Base-by-base conservation (phyloP, 2,888 invertebrate species). In the Synanthedon vespiformis region DNA sequence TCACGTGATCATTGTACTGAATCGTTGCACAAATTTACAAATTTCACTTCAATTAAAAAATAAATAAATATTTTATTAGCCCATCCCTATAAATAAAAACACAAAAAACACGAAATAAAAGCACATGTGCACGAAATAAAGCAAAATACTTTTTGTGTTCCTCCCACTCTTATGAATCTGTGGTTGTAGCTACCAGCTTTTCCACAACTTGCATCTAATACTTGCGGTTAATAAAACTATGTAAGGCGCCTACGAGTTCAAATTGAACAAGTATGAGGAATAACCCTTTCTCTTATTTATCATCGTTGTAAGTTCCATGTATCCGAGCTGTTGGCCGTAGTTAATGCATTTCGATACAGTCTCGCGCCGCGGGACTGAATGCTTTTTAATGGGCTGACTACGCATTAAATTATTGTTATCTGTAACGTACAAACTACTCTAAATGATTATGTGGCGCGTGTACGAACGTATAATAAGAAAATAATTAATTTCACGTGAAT, bases 321-420 rank as follows among this genome's bases (percentile, higher is more conserved):
- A 44, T 44, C 13, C 14, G 44, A 13, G 44, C 44, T 44, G 13
- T 44, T n/a, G 44, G 44, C 44, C 44, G 12, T 54, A 55, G 57
- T 74, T 72, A 76, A 74, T 73, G 67, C 67, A 68, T 66, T 68
- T 62, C 60, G 67, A 67, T 67, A 72, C 65, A 65, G 64, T 13
- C 44, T 10, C 34, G 63, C 65, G 59, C 64, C 68, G 61, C 65
- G 61, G 56, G 68, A 66, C 68, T 79, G 78, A 82, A 81, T 79
- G 74, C 70, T 74, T 80, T 82, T 80, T 81, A 83, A 83, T 81
- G 73, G 74, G 64, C 67, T 69, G 67, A 66, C 68, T 72, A 64
- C 67, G 71, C 68, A 68, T 71, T 69, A 72, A 71, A 72, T 68
- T 71, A 44, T 44, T 71, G 70, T 71, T 66, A 67, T 73, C 67